Evolutionary conservation across 1,140 invertebrate genomes (phyloP).

Genomic region (Batillaria attramentaria): DNA sequence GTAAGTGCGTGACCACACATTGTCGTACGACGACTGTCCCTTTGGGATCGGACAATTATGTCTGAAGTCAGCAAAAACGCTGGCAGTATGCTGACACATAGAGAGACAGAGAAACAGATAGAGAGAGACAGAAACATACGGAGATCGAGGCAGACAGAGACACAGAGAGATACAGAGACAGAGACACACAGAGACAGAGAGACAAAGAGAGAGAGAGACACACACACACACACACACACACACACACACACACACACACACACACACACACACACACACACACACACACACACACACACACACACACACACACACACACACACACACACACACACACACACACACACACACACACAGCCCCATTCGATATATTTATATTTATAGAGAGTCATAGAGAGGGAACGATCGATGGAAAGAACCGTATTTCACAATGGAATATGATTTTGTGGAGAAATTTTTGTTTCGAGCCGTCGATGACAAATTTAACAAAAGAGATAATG

Average conservation of each 20-base stretch:
- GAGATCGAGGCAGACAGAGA: neutral
- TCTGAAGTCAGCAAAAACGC: neutral
- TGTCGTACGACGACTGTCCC: no score
- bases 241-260: neutral
- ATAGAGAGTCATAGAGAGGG: no score
- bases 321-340: constrained; percentile 1
- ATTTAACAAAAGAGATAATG: no score
- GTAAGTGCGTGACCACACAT: no score
- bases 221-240: neutral
- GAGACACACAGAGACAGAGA: neutral
- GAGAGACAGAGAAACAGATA: neutral
- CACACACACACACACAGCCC: constrained; percentile 5
- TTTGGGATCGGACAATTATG: no score
- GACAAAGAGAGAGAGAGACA: neutral
- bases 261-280: neutral
- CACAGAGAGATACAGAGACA: neutral
- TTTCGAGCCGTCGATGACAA: no score
- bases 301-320: neutral
- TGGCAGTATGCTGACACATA: neutral
- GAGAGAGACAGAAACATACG: neutral
- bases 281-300: neutral
- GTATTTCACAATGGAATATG: no score
- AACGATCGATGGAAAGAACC: no score
- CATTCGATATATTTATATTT: no score
- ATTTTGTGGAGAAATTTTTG: no score